Conservation (phyloP, 1,140 invertebrate genomes). For the Saccostrea cuccullata region DNA sequence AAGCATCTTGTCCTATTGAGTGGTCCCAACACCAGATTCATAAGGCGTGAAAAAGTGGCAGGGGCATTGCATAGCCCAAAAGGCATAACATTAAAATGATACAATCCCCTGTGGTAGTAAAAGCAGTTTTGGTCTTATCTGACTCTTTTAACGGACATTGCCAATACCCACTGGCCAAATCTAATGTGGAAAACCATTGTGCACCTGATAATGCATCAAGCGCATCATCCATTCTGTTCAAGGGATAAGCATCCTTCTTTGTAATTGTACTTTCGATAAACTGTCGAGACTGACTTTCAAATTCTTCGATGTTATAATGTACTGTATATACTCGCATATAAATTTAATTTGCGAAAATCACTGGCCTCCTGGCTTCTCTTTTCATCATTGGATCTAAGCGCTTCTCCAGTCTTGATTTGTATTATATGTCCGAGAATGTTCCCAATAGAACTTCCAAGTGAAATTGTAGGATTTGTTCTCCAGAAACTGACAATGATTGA, state of each 20-base stretch:
- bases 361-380: constrained; percentile 15
- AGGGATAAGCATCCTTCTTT: no score
- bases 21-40: constrained; percentile 14
- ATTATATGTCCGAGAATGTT: constrained; percentile 54
- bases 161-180: constrained; percentile 14
- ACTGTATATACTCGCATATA: no score
- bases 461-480: constrained; percentile 42
- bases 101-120: constrained; percentile 38
- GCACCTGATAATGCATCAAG: no score
- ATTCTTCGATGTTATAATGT: no score
- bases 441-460: constrained; percentile 47
- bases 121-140: constrained; percentile 39
- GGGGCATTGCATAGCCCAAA: constrained; percentile 7
- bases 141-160: constrained; percentile 30
- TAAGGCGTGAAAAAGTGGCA: constrained; percentile 27
- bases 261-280: no score
- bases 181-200: no score
- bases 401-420: constrained; percentile 45
- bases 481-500: constrained; percentile 40
- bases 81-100: constrained; percentile 25
- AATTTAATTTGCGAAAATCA: constrained; percentile 41
- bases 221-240: no score
- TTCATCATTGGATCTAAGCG: constrained; percentile 40
- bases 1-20: constrained; percentile 34
- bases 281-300: no score